Base-by-base conservation (phyloP, 2,797 vertebrate genomes). In the Aldrovandia affinis region DNA sequence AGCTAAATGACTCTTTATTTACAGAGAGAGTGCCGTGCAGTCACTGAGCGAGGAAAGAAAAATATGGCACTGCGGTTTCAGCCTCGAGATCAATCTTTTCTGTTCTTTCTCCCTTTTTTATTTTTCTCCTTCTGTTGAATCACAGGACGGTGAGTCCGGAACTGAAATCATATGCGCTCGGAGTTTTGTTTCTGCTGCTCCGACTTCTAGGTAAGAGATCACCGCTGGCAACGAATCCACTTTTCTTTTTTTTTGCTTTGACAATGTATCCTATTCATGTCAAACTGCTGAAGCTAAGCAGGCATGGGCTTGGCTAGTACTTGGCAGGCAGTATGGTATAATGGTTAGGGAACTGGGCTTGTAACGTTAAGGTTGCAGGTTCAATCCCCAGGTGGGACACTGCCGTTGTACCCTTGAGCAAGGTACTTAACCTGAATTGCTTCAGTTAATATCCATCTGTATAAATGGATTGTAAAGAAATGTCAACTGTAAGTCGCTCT, bases 131-230 rank as follows among this genome's bases (percentile, higher is more conserved):
- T 86, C 25, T 42, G 33, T 20, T 18, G n/a, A 54, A 28, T 22
- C 91, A 28, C 83, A 99, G 98, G 94, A 97, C 98, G 0, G 98
- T 99, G 92, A 99, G 95, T 93, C 97, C 98, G 0, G 98, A 99
- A 87, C 95, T 99, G 88, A 99, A 99, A 90, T 99, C 98, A 0
- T 99, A 99, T 0, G 98, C 98, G 42, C 95, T 99, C 78, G 98
- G 98, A 88, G 96, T 99, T 80, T 94, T 99, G 84, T 99, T 99
- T 88, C 97, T 99, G 57, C 92, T 99, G 88, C 96, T 99, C 0
- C 96, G 98, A 89, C 94, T 99, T 78, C 90, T 99, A 4, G 98
- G 98, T 99, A 94, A 89, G 97, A 95, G 73, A 77, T 77, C 1
- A n/a, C 73, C 2, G 3, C 8, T n/a, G 42, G 22, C 73, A 20